phyloP scores from a whole-genome alignment of 37 sponge, comb jelly and placozoan genomes.

The Halisarca cf. caerulea region DNA sequence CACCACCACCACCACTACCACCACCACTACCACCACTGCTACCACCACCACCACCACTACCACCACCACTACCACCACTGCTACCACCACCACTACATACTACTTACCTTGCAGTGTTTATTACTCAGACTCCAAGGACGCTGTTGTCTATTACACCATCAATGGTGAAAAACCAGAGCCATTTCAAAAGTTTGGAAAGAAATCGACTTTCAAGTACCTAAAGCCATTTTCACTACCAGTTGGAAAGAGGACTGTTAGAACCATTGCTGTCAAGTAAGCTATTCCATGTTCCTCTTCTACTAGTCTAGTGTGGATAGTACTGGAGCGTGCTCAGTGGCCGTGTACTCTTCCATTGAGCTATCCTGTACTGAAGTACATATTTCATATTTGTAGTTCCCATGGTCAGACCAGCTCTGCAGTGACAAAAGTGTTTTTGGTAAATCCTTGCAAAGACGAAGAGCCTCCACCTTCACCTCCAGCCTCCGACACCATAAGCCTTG shows the following conservation, averaged over 20 bases:
- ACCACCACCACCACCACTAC: too few species aligned
- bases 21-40: too few species aligned
- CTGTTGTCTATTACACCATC: constrained; percentile 60
- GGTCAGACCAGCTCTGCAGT: not conserved
- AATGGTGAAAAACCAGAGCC: constrained; percentile 64
- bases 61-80: too few species aligned
- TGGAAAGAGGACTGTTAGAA: constrained; percentile 35
- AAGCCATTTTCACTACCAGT: constrained; percentile 51
- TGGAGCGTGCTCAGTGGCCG: too few species aligned
- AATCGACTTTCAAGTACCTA: constrained; percentile 39
- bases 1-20: too few species aligned
- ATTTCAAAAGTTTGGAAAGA: not conserved
- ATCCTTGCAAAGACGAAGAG: not conserved
- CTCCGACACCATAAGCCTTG: too few species aligned
- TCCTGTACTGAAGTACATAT: too few species aligned
- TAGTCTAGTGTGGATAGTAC: too few species aligned
- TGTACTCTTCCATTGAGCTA: too few species aligned
- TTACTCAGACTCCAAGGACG: constrained; percentile 29
- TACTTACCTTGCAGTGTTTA: not conserved
- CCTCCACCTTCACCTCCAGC: too few species aligned
- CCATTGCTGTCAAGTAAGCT: constrained; percentile 10
- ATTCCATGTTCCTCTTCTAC: too few species aligned
- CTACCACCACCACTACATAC: not conserved
- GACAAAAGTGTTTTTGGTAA: constrained; percentile 6
- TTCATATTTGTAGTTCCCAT: not conserved